Base-by-base conservation (phyloP, 2,113 vertebrate species). In the Chaetura pelagica region DNA sequence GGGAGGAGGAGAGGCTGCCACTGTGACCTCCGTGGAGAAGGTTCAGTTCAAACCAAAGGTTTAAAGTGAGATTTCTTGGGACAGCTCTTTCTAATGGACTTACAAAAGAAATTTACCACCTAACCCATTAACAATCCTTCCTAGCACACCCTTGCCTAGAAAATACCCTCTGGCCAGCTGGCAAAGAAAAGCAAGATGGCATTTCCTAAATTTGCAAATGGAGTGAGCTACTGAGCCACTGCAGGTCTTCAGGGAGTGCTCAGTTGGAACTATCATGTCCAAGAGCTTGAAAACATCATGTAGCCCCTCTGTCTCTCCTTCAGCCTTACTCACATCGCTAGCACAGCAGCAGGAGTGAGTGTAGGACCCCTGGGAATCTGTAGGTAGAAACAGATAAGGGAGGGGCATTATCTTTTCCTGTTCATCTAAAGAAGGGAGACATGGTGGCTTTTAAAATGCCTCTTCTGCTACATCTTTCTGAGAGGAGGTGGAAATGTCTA, bases 261-360 rank as follows among this genome's bases (percentile, higher is more conserved):
- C 0, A 1, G 3, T 24, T 89, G 63, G 21, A 77, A 89, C 38
- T 21, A 8, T 0, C 54, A 48, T 0, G 0, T 48, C 30, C 52
- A 23, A 24, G 61, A 71, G 18, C n/a, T 71, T 13, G 42, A 58
- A 87, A 46, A 19, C 21, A 19, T 58, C 0, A 0, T 26, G 44
- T 12, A 72, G 7, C 29, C 20, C 19, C 19, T 14, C 6, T n/a
- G n/a, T 21, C 23, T 51, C 49, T n/a, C 14, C 46, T 81, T 34
- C 44, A 73, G 9, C n/a, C 24, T 72, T 42, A 21, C 20, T 84
- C 40, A 12, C 12, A 69, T 29, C 44, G 18, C 24, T 59, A 26
- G 6, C 52, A 44, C 6, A 82, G 64, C 30, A 74, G 20, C 21
- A 55, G 18, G 32, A 12, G 2, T 22, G 14, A 76, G 9, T 7